Evolutionary conservation across 92 coral and sea anemone genomes (phyloP).

Genomic region (Zoanthus gigantus): DNA sequence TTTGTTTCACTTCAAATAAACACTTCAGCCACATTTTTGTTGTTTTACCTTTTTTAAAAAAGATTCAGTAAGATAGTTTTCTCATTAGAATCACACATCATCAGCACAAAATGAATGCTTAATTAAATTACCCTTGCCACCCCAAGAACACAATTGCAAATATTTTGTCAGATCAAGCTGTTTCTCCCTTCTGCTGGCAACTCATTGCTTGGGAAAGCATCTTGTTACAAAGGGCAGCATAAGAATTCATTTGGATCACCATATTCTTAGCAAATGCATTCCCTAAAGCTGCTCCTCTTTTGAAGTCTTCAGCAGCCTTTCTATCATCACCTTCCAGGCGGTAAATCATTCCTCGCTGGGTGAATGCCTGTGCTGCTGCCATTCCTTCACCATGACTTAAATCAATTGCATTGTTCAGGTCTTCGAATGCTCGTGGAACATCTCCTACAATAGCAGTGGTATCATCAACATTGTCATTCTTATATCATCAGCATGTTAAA

Average conservation of each 20-base stretch:
- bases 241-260: constrained; percentile 93
- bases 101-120: too few species aligned
- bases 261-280: constrained; percentile 91
- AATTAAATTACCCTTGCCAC: too few species aligned
- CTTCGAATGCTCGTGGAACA: constrained; percentile 74
- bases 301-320: constrained; percentile 79
- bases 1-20: too few species aligned
- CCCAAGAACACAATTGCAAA: too few species aligned
- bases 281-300: constrained; percentile 86
- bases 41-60: too few species aligned
- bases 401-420: constrained; percentile 86
- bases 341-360: constrained; percentile 91
- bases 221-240: constrained; percentile 98
- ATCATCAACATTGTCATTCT: too few species aligned
- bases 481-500: too few species aligned
- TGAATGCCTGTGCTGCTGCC: constrained; percentile 92
- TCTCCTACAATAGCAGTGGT: constrained; percentile 66
- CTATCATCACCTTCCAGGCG: constrained; percentile 83
- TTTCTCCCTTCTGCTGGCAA: constrained; percentile 45
- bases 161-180: neutral
- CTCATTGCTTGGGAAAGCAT: constrained; percentile 95
- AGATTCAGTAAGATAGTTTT: too few species aligned
- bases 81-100: too few species aligned
- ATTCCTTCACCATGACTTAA: constrained; percentile 73
- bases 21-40: too few species aligned